Evolutionary conservation across 1,140 invertebrate species (phyloP).

Genomic region (Scaptomyza hsui): DNA sequence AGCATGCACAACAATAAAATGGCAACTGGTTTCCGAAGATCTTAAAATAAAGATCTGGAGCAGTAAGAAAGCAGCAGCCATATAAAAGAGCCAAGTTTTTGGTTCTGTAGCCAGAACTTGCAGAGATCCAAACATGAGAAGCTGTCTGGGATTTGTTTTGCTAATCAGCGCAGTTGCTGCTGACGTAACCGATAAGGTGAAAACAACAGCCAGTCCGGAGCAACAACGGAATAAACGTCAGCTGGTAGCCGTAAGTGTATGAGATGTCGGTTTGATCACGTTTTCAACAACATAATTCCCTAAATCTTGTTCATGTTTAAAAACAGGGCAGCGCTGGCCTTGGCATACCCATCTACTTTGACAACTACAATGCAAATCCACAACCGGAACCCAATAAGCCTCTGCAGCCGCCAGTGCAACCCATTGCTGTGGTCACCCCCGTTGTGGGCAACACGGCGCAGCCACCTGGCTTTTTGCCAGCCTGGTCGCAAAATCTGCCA

Average conservation of each 20-base stretch:
- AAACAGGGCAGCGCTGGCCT: conserved; percentile 21
- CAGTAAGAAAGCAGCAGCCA: not conserved
- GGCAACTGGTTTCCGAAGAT: conserved; percentile 29
- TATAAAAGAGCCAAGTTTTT: conserved; percentile 9
- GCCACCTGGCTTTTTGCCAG: conserved; percentile 49
- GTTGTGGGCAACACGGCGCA: conserved; percentile 46
- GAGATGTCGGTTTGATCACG: not conserved
- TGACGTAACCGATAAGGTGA: not conserved
- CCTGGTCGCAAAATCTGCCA: conserved; percentile 59
- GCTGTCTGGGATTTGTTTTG: conserved; percentile 36
- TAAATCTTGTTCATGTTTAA: not conserved
- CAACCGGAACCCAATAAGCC: conserved; percentile 16
- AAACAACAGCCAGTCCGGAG: conserved; percentile 17
- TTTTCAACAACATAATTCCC: not conserved
- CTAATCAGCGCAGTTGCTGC: conserved; percentile 36
- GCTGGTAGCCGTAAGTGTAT: conserved; percentile 38
- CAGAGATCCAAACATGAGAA: conserved; percentile 35
- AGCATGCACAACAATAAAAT: not conserved
- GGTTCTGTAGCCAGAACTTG: not conserved
- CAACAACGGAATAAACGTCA: conserved; percentile 57
- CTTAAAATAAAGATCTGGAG: not conserved
- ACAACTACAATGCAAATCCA: conserved; percentile 38
- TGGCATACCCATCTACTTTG: conserved; percentile 58
- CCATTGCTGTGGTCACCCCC: conserved; percentile 56
- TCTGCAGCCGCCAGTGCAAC: conserved; percentile 34